Percentiles rank a stretch among this genome's conserved stretches.
phyloP scores from a whole-genome alignment of 2,888 invertebrate species.

The Drosophila diplacantha region DNA sequence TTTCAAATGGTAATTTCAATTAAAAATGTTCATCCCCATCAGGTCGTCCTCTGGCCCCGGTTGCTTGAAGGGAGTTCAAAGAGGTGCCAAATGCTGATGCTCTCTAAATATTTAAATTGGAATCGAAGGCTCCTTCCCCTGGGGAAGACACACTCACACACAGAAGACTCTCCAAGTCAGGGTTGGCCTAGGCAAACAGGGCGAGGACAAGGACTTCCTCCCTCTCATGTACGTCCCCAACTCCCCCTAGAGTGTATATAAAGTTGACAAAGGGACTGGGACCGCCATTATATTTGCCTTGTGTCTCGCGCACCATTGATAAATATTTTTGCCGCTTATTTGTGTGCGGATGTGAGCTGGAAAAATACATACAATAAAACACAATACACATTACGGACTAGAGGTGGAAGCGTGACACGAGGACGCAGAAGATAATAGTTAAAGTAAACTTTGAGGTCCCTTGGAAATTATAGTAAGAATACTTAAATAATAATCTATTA shows the following conservation, averaged over 20 bases:
- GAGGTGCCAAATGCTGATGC: slow-evolving; percentile 35
- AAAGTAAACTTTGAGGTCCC: neutral
- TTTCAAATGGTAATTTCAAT: slow-evolving; percentile 64
- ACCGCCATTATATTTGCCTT: slow-evolving; percentile 30
- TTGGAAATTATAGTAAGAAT: too few species aligned
- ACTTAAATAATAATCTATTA: neutral
- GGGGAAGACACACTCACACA: neutral
- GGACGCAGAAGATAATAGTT: neutral
- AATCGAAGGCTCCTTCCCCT: slow-evolving; percentile 21
- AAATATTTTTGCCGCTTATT: slow-evolving; percentile 50
- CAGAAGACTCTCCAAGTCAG: slow-evolving; percentile 19
- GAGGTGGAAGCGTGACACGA: slow-evolving; percentile 30
- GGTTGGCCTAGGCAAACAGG: slow-evolving; percentile 34
- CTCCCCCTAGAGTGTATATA: neutral
- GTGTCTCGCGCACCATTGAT: slow-evolving; percentile 44
- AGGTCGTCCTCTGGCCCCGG: neutral
- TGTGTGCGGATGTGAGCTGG: slow-evolving; percentile 48
- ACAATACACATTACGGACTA: slow-evolving; percentile 26
- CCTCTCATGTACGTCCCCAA: neutral
- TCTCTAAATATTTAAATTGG: slow-evolving; percentile 39
- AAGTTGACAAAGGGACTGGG: slow-evolving; percentile 26
- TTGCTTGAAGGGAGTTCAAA: slow-evolving; percentile 41
- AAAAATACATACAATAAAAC: slow-evolving; percentile 56
- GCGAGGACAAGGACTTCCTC: neutral
- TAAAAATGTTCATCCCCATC: slow-evolving; percentile 49